These are phyloP conservation scores for Rhea americana DNA, from an alignment of 2,113 vertebrate genomes.

Conservation along the genomic window DNA sequence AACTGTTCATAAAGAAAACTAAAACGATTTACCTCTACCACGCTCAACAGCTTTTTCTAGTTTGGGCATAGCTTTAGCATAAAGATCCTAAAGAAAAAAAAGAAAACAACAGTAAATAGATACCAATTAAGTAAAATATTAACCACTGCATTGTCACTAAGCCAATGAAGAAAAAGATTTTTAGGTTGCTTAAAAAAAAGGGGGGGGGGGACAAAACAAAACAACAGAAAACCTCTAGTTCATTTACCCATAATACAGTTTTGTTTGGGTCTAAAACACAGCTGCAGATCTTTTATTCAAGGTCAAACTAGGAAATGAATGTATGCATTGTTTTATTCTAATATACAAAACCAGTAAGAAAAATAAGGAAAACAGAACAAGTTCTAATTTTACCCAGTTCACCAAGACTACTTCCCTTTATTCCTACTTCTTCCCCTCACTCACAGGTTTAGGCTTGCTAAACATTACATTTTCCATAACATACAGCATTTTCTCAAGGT, in stretches of 20 bases:
- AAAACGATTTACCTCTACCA: constrained; percentile 80
- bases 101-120: constrained; percentile 8
- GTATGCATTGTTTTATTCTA: background rate
- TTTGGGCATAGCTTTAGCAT: constrained; percentile 80
- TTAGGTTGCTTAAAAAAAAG: background rate
- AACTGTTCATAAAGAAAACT: constrained; percentile 58
- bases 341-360: background rate
- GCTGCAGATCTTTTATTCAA: background rate
- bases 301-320: background rate
- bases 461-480: rapidly evolving
- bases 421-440: background rate
- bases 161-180: background rate
- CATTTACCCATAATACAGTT: background rate
- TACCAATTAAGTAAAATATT: background rate
- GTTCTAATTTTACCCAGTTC: background rate
- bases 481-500: background rate
- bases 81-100: constrained; percentile 75
- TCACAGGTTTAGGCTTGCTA: background rate
- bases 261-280: background rate
- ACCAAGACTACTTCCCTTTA: background rate
- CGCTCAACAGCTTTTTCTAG: constrained; percentile 75
- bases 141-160: background rate
- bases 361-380: background rate
- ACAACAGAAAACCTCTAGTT: background rate
- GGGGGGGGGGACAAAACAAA: background rate